Percentiles rank a stretch among this genome's conserved stretches.
Conservation (phyloP, 2,113 vertebrate genomes). For the Pongo pygmaeus region DNA sequence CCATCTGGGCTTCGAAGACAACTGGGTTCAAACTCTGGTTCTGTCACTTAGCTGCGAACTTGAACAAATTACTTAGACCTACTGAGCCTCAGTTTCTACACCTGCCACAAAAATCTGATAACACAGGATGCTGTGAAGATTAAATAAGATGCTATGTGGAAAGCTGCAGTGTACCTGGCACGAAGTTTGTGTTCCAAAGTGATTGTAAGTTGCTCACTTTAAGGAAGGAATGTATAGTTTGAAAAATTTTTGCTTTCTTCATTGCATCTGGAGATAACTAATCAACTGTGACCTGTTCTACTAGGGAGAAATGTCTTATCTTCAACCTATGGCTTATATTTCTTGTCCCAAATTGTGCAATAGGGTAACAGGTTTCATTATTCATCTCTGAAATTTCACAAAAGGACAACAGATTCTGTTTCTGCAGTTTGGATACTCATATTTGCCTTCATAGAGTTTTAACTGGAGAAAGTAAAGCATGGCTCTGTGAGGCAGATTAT, state of each 20-base stretch:
- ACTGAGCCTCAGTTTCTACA: background rate
- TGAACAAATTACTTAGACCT: background rate
- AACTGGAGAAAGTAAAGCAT: background rate
- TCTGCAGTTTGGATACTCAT: background rate
- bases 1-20: background rate
- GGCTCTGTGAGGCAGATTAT: background rate
- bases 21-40: background rate
- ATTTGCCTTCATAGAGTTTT: conserved; percentile 1
- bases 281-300: background rate
- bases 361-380: background rate
- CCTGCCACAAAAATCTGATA: background rate
- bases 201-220: background rate
- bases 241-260: background rate
- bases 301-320: background rate
- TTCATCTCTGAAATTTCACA: background rate
- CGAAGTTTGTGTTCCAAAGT: background rate
- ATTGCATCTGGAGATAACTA: background rate
- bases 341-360: background rate
- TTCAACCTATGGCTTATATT: background rate
- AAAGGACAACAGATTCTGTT: background rate
- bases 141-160: background rate
- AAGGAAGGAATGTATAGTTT: background rate
- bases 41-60: background rate
- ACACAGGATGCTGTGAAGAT: background rate
- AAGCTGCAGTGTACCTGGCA: background rate